Evolutionary conservation across 2,797 vertebrate species (phyloP), one percentile per base, ranked within the genome.

Genomic region (Acropternis orthonyx): DNA sequence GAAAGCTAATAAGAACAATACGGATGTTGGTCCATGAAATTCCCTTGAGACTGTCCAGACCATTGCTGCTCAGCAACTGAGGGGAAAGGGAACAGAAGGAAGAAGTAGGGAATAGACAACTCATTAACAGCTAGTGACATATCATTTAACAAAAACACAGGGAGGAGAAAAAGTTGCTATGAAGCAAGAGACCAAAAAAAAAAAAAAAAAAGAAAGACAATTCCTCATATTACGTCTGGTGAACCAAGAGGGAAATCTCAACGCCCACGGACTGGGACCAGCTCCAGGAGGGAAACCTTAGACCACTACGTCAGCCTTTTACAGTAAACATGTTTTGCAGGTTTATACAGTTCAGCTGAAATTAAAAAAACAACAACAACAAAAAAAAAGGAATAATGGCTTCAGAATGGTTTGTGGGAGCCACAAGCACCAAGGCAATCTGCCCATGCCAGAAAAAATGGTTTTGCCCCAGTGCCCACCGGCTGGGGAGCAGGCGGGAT

Each of bases 251-350:
- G 98, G 98, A 98, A 98, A 98, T 98, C 98, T 98, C 97, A 97
- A 97, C 97, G 89, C 98, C 98, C 98, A 98, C 96, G 88, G 97
- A 97, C 98, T 98, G 98, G 98, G 98, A 98, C 83, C 94, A 93
- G 78, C 97, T 98, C 98, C 98, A 98, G 97, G 97, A 98, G 98
- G 98, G 98, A 98, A 99, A 99, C 98, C 98, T 99, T 98, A 99
- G 98, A 98, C 98, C 98, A 96, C 98, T 97, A 98, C 97, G 97
- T 98, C 98, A 99, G 98, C 97, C 96, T 98, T 97, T 97, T 97
- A 97, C 93, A 98, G 98, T 99, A 99, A 99, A 99, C 98, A 99
- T 98, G 98, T 99, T 99, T 98, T 98, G 98, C 98, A 98, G 98
- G 97, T 97, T 97, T 97, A 94, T 82, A 95, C 73, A 89, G 93